Evolutionary conservation across 2,113 vertebrate species (phyloP).

Genomic region (Paratilapia polleni): DNA sequence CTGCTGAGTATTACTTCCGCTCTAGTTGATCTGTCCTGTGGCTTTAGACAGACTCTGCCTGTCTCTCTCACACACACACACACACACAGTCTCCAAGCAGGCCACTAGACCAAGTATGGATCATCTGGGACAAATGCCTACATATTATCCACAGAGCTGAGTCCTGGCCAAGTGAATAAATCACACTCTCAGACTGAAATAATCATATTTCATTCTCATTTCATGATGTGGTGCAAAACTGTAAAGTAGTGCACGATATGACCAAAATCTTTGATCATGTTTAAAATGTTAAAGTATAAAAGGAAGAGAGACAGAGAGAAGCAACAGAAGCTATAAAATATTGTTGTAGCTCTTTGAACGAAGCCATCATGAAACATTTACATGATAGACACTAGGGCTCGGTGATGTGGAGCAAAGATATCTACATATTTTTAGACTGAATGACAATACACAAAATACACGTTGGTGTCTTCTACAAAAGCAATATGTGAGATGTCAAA

Average conservation of each 20-base stretch:
- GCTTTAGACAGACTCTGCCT: constrained; percentile 47
- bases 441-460: background rate
- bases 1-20: constrained; percentile 66
- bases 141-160: background rate
- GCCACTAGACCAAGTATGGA: constrained; percentile 22
- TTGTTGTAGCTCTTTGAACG: background rate
- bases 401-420: background rate
- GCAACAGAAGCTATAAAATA: background rate
- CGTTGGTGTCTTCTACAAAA: background rate
- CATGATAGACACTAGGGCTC: too few relatives aligned
- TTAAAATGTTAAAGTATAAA: too few relatives aligned
- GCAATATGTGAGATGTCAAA: too few relatives aligned
- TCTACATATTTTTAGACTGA: background rate
- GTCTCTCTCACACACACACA: background rate
- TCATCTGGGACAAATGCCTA: constrained; percentile 24
- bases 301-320: too few relatives aligned
- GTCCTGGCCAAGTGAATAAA: background rate
- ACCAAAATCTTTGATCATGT: fast-evolving
- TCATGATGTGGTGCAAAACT: background rate
- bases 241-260: background rate
- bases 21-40: constrained; percentile 69
- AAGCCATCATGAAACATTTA: too few relatives aligned
- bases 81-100: constrained; percentile 30
- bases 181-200: background rate
- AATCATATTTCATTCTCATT: background rate